Base-by-base conservation (phyloP, 2,888 invertebrate genomes). In the Caenorhabditis macrosperma region DNA sequence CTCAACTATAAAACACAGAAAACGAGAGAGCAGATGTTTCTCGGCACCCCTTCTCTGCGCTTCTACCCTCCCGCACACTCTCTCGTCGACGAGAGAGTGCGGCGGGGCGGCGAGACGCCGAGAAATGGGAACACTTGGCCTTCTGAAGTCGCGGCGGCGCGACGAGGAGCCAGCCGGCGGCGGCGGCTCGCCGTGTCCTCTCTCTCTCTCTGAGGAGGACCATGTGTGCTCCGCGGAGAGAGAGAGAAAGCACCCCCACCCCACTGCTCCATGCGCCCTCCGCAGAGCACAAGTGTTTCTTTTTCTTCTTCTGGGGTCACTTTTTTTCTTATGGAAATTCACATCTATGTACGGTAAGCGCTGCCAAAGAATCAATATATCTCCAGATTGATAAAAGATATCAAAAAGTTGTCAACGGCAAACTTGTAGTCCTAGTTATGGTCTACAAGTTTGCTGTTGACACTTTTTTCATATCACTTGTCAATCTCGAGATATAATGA, bases 1-100 rank as follows among this genome's bases (percentile, higher is more conserved):
- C 44, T 57, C 24, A 17, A 17, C 28, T 9, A 48, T 17, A 46
- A 50, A 35, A 35, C 48, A 63, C 35, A n/a, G 48, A 63, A 44
- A 28, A 59, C n/a, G 54, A 52, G 33, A 48, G 69, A 69, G 68
- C 68, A 69, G 68, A 69, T 69, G 68, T 69, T 69, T 69, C 68
- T 38, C 33, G 28, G 35, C 46, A n/a, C n/a, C n/a, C n/a, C n/a
- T n/a, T 48, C 50, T 69, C 50, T 63, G 33, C 33, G 28, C 41
- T 71, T 61, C 61, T 28, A 12, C 15, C 24, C 9, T n/a, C 41
- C n/a, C 55, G 6, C 9, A 33, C 35, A n/a, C n/a, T 28, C 28
- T 54, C 52, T 54, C 30, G 28, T 30, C 28, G 12, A 52, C 41
- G 46, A 59, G 33, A 67, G 24, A 67, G 24, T 15, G 35, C 24